Percentiles rank a stretch among this genome's conserved stretches.
phyloP scores from a whole-genome alignment of 2,888 invertebrate genomes.

The Lordiphosa fenestrarum region DNA sequence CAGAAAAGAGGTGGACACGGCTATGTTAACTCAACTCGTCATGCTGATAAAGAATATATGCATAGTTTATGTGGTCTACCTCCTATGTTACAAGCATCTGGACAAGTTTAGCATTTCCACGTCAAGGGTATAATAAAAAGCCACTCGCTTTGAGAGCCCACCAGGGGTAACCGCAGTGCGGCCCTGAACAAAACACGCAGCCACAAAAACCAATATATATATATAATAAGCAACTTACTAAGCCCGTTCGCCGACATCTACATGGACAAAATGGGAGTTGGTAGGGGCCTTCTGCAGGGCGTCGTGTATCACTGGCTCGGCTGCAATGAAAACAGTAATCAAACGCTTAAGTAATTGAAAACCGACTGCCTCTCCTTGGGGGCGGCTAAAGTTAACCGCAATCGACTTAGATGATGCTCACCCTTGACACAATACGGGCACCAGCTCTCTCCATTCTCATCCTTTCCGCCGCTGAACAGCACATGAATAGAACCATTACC shows the following conservation, averaged over 20 bases:
- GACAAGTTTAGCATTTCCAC: too few relatives aligned
- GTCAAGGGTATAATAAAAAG: too few relatives aligned
- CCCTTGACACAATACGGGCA: conserved; percentile 93
- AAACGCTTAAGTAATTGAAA: conserved; percentile 22
- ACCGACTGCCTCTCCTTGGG: conserved; percentile 15
- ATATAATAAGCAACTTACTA: conserved; percentile 83
- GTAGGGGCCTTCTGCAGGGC: conserved; percentile 84
- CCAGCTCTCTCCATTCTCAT: conserved; percentile 88
- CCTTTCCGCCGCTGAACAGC: conserved; percentile 79
- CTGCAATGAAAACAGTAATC: conserved; percentile 80
- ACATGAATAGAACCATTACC: conserved; percentile 77
- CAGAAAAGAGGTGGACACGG: too few relatives aligned
- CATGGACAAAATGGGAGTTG: conserved; percentile 86
- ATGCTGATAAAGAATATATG: too few relatives aligned
- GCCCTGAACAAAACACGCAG: background rate
- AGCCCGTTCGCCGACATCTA: conserved; percentile 88
- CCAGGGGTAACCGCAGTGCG: too few relatives aligned
- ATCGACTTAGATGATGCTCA: conserved; percentile 77
- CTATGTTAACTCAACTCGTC: too few relatives aligned
- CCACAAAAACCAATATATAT: background rate
- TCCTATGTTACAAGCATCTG: too few relatives aligned
- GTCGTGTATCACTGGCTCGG: conserved; percentile 88
- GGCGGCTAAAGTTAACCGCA: background rate
- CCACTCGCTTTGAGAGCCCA: background rate
- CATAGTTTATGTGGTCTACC: too few relatives aligned